Evolutionary conservation across 2,797 vertebrate species (phyloP).

Genomic region (Hemitrygon akajei): DNA sequence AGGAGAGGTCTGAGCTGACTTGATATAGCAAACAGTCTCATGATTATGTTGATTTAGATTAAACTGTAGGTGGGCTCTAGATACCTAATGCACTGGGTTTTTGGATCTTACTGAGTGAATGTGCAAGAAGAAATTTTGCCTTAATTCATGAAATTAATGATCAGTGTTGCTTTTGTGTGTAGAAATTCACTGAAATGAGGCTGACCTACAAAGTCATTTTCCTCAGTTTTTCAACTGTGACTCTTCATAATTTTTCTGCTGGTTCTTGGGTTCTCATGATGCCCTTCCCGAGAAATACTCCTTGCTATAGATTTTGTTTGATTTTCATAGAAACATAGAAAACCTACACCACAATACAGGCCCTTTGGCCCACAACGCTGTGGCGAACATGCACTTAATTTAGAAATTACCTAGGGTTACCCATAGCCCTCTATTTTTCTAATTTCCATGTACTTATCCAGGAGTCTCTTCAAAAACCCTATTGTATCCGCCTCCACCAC

Average conservation of each 20-base stretch:
- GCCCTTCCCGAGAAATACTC: neutral
- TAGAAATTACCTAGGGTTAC: no score
- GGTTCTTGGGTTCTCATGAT: neutral
- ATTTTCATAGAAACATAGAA: no score
- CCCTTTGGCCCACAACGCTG: no score
- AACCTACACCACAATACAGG: no score
- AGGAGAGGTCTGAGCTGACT: neutral
- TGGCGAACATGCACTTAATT: no score
- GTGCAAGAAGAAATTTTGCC: neutral
- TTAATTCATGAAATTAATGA: neutral
- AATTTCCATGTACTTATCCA: no score
- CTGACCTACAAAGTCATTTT: neutral
- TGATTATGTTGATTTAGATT: no score
- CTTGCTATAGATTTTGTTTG: no score
- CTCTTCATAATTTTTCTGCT: neutral
- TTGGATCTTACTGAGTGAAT: neutral
- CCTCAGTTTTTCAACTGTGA: neutral
- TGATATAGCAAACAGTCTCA: neutral
- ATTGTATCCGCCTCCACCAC: no score
- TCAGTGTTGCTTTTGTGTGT: neutral
- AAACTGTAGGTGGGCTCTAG: neutral
- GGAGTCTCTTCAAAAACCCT: no score
- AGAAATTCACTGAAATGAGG: neutral
- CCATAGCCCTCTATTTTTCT: no score
- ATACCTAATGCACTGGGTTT: neutral